A percentile compares a stretch with the other conserved stretches of the same genome.
Evolutionary conservation across 2,113 vertebrate species (phyloP).

Genomic region (Pan troglodytes): DNA sequence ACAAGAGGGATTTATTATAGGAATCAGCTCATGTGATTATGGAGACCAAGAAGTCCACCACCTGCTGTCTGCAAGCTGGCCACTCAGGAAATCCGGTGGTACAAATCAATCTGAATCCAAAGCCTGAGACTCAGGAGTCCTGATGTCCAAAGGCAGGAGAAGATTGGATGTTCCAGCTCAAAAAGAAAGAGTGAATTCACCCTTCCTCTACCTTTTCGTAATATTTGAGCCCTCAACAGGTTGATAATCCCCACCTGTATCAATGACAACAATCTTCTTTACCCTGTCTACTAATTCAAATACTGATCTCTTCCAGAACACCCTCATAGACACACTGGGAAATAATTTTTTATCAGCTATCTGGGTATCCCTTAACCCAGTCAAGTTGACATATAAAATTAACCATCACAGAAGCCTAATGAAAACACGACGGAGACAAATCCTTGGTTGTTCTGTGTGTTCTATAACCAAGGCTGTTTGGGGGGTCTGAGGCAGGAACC

Average conservation of each 20-base stretch:
- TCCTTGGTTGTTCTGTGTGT: neutral
- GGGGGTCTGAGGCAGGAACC: neutral
- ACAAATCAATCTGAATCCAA: neutral
- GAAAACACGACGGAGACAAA: neutral
- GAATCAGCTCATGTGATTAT: neutral
- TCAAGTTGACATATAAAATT: neutral
- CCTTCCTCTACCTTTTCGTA: neutral
- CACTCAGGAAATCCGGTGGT: neutral
- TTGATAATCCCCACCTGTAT: neutral
- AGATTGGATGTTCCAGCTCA: neutral
- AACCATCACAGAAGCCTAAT: neutral
- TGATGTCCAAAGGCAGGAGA: neutral
- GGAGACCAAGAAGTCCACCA: neutral
- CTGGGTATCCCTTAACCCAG: neutral
- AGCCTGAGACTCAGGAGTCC: neutral
- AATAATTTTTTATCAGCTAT: neutral
- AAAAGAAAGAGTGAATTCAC: neutral
- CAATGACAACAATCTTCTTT: neutral
- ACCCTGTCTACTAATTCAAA: neutral
- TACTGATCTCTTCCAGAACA: neutral
- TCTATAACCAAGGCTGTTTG: neutral
- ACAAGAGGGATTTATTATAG: neutral
- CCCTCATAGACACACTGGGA: neutral
- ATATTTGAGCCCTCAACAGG: neutral
- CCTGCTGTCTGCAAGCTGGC: neutral